Conservation (phyloP, 2,888 invertebrate species). For the Stenolophus ochropezus region DNA sequence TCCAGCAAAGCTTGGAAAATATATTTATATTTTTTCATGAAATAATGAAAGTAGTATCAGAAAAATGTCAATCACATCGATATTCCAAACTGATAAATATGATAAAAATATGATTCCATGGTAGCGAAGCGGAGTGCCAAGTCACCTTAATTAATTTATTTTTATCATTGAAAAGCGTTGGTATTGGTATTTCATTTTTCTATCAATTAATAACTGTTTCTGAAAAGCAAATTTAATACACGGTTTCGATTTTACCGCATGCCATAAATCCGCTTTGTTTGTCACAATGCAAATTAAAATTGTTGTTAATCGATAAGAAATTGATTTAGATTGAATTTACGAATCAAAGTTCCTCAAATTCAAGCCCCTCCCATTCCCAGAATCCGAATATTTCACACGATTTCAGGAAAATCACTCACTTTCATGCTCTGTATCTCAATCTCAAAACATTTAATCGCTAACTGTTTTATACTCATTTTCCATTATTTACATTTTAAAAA, state of each 20-base stretch:
- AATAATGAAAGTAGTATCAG: conserved; percentile 14
- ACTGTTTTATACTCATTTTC: too few relatives aligned
- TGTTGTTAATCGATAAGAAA: conserved; percentile 36
- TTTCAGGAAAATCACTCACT: too few relatives aligned
- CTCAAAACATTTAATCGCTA: too few relatives aligned
- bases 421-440: too few relatives aligned
- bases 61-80: conserved; percentile 15
- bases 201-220: conserved; percentile 35
- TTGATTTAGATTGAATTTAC: conserved; percentile 10
- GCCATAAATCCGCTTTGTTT: conserved; percentile 26
- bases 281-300: conserved; percentile 37
- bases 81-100: conserved; percentile 19
- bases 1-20: not conserved
- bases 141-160: conserved; percentile 39
- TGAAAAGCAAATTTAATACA: conserved; percentile 34
- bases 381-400: not conserved
- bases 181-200: conserved; percentile 32
- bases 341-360: conserved; percentile 21
- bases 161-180: conserved; percentile 24
- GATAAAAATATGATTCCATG: conserved; percentile 18
- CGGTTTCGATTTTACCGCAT: conserved; percentile 23
- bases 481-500: too few relatives aligned
- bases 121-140: conserved; percentile 2
- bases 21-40: not conserved
- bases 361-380: not conserved